Evolutionary conservation across 2,888 invertebrate genomes (phyloP).

Genomic region (Odontomyia ornata): DNA sequence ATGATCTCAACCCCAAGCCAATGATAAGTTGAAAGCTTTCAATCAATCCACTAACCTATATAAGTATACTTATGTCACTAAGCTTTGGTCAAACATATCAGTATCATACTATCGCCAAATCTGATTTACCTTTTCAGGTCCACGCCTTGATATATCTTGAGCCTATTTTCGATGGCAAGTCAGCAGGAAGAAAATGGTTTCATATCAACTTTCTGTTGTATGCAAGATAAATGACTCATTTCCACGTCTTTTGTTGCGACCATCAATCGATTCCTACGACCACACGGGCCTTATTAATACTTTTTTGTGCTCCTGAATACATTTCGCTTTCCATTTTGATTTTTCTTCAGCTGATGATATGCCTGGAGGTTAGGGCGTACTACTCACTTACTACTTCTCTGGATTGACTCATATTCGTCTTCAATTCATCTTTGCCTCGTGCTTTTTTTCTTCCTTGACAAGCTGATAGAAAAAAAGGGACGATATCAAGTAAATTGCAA

Average conservation of each 20-base stretch:
- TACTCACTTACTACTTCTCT: slow-evolving; percentile 8
- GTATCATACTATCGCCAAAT: no score
- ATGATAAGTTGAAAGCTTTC: no score
- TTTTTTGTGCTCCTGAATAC: slow-evolving; percentile 47
- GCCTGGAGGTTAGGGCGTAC: slow-evolving; percentile 21
- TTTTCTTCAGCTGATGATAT: slow-evolving; percentile 35
- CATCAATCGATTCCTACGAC: slow-evolving; percentile 64
- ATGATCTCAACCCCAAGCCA: no score
- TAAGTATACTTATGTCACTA: no score
- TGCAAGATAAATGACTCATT: slow-evolving; percentile 60
- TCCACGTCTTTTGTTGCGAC: slow-evolving; percentile 62
- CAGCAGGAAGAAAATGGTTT: background rate
- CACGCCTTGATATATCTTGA: no score
- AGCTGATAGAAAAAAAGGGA: slow-evolving; percentile 8
- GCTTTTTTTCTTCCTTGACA: slow-evolving; percentile 3
- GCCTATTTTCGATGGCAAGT: background rate
- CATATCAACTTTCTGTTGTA: slow-evolving; percentile 40
- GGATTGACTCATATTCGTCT: slow-evolving; percentile 47
- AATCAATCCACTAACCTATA: no score
- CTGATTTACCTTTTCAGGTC: no score
- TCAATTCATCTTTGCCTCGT: slow-evolving; percentile 49
- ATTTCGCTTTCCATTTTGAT: slow-evolving; percentile 45
- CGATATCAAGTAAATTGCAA: slow-evolving; percentile 38
- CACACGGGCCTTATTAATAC: slow-evolving; percentile 62
- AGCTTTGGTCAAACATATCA: no score